phyloP scores from a whole-genome alignment of 1,140 invertebrate species.

The Zaprionus ornatus region DNA sequence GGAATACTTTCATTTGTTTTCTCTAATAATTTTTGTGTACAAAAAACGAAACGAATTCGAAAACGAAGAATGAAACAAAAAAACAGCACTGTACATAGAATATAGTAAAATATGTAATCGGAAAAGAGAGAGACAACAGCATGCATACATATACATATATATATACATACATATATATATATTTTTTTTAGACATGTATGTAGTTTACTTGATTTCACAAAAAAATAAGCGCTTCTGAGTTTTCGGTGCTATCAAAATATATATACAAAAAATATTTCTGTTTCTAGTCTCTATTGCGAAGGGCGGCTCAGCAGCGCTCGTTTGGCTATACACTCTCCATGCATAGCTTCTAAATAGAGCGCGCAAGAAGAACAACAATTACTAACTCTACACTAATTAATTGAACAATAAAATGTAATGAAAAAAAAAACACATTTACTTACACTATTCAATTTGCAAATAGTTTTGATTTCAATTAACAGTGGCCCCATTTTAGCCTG shows the following conservation, averaged over 20 bases:
- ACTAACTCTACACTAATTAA: constrained; percentile 15
- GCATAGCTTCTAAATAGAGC: constrained; percentile 71
- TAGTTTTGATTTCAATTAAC: constrained; percentile 26
- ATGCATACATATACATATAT: constrained; percentile 49
- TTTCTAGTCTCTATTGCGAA: constrained; percentile 61
- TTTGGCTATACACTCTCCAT: constrained; percentile 63
- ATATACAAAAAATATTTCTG: constrained; percentile 19
- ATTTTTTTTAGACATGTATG: constrained; percentile 71
- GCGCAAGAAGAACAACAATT: constrained; percentile 14
- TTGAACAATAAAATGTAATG: constrained; percentile 17
- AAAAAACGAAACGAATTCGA: constrained; percentile 24
- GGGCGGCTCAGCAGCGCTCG: constrained; percentile 43
- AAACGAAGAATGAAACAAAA: not conserved
- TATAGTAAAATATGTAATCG: not conserved
- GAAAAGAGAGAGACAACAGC: not conserved
- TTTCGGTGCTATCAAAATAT: constrained; percentile 40
- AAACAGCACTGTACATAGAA: constrained; percentile 1
- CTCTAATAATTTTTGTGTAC: constrained; percentile 32
- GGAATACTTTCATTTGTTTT: constrained; percentile 46
- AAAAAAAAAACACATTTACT: constrained; percentile 19
- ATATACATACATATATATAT: constrained; percentile 55
- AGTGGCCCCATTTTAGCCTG: constrained; percentile 22
- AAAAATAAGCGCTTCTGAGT: constrained; percentile 15
- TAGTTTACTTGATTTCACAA: constrained; percentile 44
- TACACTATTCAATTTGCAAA: constrained; percentile 7